Conservation (phyloP, 2,797 vertebrate species). For the Hozukius guyotensis region DNA sequence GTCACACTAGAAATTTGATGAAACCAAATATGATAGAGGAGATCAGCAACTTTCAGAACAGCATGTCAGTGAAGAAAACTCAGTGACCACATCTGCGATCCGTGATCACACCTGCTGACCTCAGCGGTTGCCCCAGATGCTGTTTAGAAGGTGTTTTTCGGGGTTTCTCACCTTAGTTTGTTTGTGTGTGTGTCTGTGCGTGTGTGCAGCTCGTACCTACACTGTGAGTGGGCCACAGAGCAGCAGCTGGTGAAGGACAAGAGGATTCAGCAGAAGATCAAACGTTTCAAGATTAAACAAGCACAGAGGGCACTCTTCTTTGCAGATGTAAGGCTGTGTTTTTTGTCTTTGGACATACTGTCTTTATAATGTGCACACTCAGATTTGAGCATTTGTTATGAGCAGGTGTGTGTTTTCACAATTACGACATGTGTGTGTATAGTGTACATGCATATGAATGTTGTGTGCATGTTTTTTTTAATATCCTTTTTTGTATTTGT, state of each 20-base stretch:
- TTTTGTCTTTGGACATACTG: conserved; percentile 11
- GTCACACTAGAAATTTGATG: not conserved
- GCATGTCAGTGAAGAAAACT: not conserved
- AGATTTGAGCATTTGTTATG: not conserved
- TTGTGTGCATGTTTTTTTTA: conserved; percentile 2
- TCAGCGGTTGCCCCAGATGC: conserved; percentile 4
- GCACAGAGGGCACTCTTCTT: conserved; percentile 99
- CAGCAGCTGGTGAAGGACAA: conserved; percentile 98
- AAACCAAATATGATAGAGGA: not conserved
- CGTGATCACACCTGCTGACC: not conserved
- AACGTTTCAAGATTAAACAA: conserved; percentile 98
- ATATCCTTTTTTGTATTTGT: conserved; percentile 17
- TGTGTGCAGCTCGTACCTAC: conserved; percentile 92
- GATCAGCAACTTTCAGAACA: not conserved
- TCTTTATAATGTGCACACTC: not conserved
- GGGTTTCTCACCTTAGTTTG: conserved; percentile 12
- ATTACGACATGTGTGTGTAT: not conserved
- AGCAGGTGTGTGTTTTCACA: conserved; percentile 19
- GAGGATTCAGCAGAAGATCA: conserved; percentile 99
- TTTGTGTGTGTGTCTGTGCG: conserved; percentile 14
- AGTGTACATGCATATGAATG: not conserved
- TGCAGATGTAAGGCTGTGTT: conserved; percentile 89
- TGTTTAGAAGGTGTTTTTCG: conserved; percentile 22
- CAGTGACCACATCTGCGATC: not conserved
- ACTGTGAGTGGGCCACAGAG: conserved; percentile 99